phyloP scores from a whole-genome alignment of 2,797 vertebrate genomes.

The Poecilia velifera region DNA sequence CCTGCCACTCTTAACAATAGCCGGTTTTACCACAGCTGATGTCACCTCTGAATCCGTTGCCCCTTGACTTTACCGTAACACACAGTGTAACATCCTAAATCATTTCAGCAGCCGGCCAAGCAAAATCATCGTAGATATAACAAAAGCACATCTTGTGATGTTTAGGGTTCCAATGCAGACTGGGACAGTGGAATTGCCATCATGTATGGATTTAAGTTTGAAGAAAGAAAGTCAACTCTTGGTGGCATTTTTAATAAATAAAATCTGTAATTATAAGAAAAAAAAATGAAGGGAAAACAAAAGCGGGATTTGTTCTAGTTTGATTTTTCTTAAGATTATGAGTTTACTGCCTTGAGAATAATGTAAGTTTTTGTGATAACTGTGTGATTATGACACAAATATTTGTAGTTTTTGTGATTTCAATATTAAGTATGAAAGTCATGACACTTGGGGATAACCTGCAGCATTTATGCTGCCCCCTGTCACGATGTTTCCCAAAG shows the following conservation, averaged over 20 bases:
- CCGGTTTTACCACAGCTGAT: conserved; percentile 20
- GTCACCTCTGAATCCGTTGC: conserved; percentile 22
- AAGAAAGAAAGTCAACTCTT: neutral
- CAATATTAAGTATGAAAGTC: neutral
- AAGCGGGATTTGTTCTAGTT: neutral
- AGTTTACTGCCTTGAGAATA: neutral
- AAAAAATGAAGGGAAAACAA: neutral
- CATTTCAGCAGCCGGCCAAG: neutral
- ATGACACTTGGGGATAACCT: neutral
- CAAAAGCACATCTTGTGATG: conserved; percentile 11
- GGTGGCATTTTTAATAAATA: neutral
- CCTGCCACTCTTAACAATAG: conserved; percentile 26
- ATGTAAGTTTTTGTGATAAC: neutral
- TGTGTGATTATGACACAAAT: neutral
- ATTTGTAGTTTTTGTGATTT: neutral
- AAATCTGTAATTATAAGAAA: neutral
- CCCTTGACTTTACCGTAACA: conserved; percentile 28
- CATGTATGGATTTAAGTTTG: neutral
- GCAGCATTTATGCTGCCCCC: neutral
- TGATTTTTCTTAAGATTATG: neutral
- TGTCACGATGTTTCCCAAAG: no score
- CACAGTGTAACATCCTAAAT: conserved; percentile 34
- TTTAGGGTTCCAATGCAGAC: conserved; percentile 17
- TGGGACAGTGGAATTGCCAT: neutral
- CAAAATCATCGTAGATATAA: neutral